A percentile compares a stretch with the other conserved stretches of the same genome.
phyloP scores from a whole-genome alignment of 2,888 invertebrate genomes.

The Melanargia galathea region DNA sequence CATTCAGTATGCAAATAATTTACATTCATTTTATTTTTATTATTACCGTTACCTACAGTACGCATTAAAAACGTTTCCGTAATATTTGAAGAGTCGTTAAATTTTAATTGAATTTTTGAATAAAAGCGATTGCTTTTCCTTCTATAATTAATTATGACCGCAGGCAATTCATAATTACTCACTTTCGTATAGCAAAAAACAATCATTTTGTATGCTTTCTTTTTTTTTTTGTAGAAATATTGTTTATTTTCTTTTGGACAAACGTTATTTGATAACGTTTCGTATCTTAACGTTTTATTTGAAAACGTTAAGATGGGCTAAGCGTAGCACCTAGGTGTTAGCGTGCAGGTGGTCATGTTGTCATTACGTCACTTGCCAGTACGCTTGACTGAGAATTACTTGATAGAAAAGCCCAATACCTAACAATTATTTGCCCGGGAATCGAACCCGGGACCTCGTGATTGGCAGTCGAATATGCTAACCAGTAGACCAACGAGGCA shows the following conservation, averaged over 20 bases:
- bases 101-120: conserved; percentile 19
- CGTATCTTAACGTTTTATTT: too few species aligned
- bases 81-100: conserved; percentile 14
- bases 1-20: not conserved
- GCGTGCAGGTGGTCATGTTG: too few species aligned
- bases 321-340: too few species aligned
- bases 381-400: too few species aligned
- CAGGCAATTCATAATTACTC: conserved; percentile 3
- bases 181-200: not conserved
- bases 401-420: too few species aligned
- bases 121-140: conserved; percentile 15
- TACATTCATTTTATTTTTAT: conserved; percentile 1
- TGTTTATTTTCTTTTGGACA: not conserved
- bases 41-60: not conserved
- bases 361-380: too few species aligned
- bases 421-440: too few species aligned
- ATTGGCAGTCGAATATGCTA: too few species aligned
- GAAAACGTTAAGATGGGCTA: too few species aligned
- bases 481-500: too few species aligned
- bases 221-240: not conserved
- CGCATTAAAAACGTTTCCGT: conserved; percentile 1
- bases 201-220: not conserved
- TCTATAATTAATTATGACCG: conserved; percentile 18
- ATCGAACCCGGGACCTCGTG: too few species aligned
- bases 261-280: not conserved